These are phyloP conservation scores for Chromobotia macracanthus DNA, from an alignment of 2,797 vertebrate species.

Conservation along the genomic window DNA sequence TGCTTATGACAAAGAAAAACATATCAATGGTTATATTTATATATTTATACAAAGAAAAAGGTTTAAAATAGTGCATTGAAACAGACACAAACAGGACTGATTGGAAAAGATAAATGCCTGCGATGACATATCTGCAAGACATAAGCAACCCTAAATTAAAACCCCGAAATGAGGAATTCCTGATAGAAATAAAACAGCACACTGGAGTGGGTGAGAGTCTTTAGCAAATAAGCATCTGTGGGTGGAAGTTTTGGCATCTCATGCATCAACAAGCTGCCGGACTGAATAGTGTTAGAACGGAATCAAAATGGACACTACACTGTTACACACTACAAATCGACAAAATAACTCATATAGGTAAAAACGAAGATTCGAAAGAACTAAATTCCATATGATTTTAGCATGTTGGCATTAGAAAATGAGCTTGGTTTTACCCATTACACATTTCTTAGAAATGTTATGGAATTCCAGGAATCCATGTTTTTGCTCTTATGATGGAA, in stretches of 20 bases:
- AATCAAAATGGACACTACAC: no score
- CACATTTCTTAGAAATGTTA: conserved; percentile 20
- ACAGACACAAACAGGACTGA: conserved; percentile 12
- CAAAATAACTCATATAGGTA: neutral
- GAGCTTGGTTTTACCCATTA: conserved; percentile 12
- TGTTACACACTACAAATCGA: neutral
- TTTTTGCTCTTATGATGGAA: neutral
- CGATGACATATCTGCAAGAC: conserved; percentile 57
- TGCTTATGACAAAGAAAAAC: conserved; percentile 51
- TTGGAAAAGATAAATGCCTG: conserved; percentile 34
- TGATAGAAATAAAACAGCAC: conserved; percentile 4
- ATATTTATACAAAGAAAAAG: conserved; percentile 43
- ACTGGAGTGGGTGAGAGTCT: no score
- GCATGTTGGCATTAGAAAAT: conserved; percentile 16
- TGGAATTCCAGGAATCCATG: conserved; percentile 15
- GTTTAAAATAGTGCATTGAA: conserved; percentile 30
- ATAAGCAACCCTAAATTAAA: conserved; percentile 52
- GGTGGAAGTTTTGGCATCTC: no score
- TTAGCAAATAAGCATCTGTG: conserved; percentile 43
- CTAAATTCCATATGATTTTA: conserved; percentile 1
- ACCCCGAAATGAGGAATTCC: conserved; percentile 38
- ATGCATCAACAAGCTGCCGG: no score
- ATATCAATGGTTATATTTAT: conserved; percentile 46
- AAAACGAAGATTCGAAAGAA: neutral
- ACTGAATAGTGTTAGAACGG: conserved; percentile 46